These are phyloP conservation scores for Matsumyia berberina DNA, from an alignment of 2,888 invertebrate genomes.

Conservation along the genomic window DNA sequence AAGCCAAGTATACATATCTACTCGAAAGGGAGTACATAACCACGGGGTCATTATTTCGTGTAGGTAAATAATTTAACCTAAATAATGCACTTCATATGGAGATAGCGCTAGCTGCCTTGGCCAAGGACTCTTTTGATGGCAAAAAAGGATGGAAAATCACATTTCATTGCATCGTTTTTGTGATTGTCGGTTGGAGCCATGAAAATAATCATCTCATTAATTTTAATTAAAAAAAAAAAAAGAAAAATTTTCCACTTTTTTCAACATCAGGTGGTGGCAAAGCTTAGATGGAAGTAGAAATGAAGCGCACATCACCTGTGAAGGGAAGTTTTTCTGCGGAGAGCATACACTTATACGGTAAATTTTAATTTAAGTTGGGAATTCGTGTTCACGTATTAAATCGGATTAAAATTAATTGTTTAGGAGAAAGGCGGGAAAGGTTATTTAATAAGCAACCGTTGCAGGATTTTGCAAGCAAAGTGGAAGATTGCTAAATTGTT, in stretches of 20 bases:
- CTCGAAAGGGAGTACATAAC: not conserved
- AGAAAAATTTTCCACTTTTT: not conserved
- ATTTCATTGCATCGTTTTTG: conserved; percentile 18
- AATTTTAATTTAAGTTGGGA: conserved; percentile 56
- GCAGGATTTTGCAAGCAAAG: no score
- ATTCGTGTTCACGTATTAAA: conserved; percentile 51
- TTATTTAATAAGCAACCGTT: not conserved
- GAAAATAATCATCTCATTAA: conserved; percentile 68
- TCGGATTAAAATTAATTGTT: conserved; percentile 58
- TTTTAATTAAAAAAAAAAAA: conserved; percentile 64
- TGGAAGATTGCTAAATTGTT: not conserved
- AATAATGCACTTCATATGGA: conserved; percentile 35
- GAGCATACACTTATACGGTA: conserved; percentile 23
- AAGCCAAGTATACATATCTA: not conserved
- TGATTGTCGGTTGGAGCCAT: conserved; percentile 21
- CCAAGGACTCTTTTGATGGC: conserved; percentile 5
- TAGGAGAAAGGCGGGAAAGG: not conserved
- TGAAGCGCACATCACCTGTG: not conserved
- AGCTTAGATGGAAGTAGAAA: not conserved
- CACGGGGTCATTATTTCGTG: conserved; percentile 50
- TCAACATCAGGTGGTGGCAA: conserved; percentile 28
- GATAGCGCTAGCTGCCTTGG: not conserved
- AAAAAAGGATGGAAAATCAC: conserved; percentile 30
- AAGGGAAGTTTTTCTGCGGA: not conserved
- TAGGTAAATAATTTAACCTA: conserved; percentile 45